Conservation (phyloP, 2,888 invertebrate species). For the Leuctra nigra region DNA sequence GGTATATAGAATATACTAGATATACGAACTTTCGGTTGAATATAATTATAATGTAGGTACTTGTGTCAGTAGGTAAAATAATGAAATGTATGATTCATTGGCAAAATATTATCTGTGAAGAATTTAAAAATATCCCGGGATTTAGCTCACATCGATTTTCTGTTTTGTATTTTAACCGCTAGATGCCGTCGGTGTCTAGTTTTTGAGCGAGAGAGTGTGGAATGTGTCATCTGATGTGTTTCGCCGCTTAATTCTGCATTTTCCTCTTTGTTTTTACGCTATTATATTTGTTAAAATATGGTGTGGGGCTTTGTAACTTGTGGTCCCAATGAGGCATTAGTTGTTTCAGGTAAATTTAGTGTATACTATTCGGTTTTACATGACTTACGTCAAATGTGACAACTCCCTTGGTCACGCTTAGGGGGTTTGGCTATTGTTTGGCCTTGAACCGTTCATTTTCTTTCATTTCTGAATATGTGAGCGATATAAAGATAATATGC, state of each 20-base stretch:
- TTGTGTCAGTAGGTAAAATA: too few species aligned
- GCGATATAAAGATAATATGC: too few species aligned
- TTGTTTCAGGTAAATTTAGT: constrained; percentile 72
- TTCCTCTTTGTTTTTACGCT: constrained; percentile 8
- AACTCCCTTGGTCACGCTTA: background rate
- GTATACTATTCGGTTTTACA: background rate
- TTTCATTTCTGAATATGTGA: too few species aligned
- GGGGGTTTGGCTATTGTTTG: constrained; percentile 7
- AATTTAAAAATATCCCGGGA: too few species aligned
- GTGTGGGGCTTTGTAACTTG: constrained; percentile 90
- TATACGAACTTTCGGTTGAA: too few species aligned
- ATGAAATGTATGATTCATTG: too few species aligned
- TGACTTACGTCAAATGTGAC: background rate
- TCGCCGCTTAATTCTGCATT: constrained; percentile 4
- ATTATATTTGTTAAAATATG: constrained; percentile 44
- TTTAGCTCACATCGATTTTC: constrained; percentile 4
- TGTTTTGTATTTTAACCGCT: background rate
- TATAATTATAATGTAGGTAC: too few species aligned
- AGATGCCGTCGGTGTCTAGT: background rate
- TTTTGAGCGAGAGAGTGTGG: too few species aligned
- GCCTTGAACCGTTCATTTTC: too few species aligned
- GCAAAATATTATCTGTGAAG: too few species aligned
- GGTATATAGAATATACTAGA: background rate
- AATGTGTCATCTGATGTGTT: background rate
- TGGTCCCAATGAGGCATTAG: constrained; percentile 90